Conservation (phyloP, 2,797 vertebrate genomes). For the Vireo griseus region DNA sequence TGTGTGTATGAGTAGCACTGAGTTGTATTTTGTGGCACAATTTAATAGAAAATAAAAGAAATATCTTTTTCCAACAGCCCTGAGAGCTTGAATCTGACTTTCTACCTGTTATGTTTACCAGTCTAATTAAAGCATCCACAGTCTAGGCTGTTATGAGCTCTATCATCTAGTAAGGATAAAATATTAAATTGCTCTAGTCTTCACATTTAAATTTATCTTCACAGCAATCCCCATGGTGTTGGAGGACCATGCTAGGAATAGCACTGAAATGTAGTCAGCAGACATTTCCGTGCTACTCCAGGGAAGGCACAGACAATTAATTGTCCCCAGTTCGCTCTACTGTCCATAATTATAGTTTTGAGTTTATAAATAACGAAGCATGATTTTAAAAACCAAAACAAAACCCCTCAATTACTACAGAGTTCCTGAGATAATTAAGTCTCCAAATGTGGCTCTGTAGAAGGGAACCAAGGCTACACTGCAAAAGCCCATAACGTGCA, state of each 20-base stretch:
- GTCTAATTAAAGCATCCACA: background rate
- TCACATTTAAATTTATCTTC: background rate
- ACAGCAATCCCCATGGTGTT: background rate
- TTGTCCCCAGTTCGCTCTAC: slow-evolving; percentile 15
- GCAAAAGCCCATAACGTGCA: background rate
- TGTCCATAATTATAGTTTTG: slow-evolving; percentile 44
- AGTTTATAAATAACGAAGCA: slow-evolving; percentile 44
- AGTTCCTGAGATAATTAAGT: slow-evolving; percentile 46
- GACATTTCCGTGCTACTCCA: background rate
- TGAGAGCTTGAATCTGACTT: background rate
- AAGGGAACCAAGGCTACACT: background rate
- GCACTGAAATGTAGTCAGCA: slow-evolving; percentile 33
- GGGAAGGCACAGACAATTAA: slow-evolving; percentile 48
- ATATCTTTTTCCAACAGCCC: background rate
- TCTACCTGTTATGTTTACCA: background rate
- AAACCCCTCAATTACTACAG: slow-evolving; percentile 8
- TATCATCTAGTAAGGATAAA: background rate
- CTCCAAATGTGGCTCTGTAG: slow-evolving; percentile 31
- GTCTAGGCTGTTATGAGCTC: background rate
- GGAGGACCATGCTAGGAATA: background rate
- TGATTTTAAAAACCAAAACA: slow-evolving; percentile 34
- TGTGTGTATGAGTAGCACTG: background rate
- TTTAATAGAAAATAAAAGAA: background rate
- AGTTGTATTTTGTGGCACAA: background rate
- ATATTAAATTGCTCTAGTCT: background rate